Evolutionary conservation across 2,797 vertebrate genomes (phyloP).

Genomic region (Squalus acanthias): DNA sequence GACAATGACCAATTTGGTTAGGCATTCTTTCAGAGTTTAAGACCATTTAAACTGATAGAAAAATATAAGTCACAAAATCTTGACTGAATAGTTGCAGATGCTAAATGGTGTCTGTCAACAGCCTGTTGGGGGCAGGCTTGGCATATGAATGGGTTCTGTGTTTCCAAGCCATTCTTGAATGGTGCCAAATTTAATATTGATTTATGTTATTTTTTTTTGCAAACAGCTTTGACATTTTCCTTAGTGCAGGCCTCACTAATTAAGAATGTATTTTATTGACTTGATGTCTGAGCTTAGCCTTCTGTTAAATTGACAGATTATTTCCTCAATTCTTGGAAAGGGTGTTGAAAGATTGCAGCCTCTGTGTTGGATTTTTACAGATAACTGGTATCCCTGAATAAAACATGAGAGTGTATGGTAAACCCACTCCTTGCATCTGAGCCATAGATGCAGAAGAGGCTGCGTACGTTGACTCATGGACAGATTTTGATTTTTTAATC

Average conservation of each 20-base stretch:
- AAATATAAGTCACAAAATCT: neutral
- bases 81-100: neutral
- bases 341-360: neutral
- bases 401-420: neutral
- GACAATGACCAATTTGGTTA: neutral
- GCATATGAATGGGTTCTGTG: neutral
- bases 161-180: neutral
- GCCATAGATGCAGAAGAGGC: neutral
- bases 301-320: neutral
- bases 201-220: neutral
- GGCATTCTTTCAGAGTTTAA: neutral
- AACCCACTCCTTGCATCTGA: neutral
- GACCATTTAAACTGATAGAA: neutral
- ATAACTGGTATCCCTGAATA: neutral
- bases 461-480: neutral
- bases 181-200: constrained; percentile 31
- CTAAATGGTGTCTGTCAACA: neutral
- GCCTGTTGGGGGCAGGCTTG: constrained; percentile 34
- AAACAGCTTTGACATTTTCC: constrained; percentile 29
- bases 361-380: neutral
- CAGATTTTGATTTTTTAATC: neutral
- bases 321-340: constrained; percentile 28
- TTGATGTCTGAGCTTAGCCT: neutral
- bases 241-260: constrained; percentile 8
- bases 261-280: constrained; percentile 32